Percentiles rank a stretch among this genome's conserved stretches.
Evolutionary conservation across 1,140 invertebrate species (phyloP).

Genomic region (Ditylenchus dipsaci): DNA sequence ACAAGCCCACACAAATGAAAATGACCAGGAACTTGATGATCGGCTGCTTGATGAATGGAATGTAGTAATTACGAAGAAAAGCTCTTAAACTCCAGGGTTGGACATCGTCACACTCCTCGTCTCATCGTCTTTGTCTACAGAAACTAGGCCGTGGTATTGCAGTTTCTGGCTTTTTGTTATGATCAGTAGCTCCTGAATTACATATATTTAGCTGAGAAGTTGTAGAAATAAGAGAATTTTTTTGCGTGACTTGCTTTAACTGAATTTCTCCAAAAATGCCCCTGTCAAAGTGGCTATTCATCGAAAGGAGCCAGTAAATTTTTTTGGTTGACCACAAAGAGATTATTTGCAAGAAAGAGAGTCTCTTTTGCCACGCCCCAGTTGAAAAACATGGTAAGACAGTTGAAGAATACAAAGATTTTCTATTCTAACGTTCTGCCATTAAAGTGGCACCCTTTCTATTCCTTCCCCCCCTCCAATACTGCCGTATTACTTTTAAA

Average conservation of each 20-base stretch:
- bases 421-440: no score
- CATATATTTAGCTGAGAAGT: neutral
- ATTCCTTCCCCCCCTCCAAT: no score
- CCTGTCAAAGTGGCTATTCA: no score
- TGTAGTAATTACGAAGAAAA: conserved; percentile 61
- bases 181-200: neutral
- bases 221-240: neutral
- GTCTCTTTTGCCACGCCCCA: no score
- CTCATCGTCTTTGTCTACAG: conserved; percentile 51
- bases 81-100: conserved; percentile 35
- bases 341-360: no score
- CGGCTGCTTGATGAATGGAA: conserved; percentile 62
- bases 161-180: conserved; percentile 11
- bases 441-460: no score
- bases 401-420: no score
- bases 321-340: no score
- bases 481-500: no score
- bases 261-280: neutral
- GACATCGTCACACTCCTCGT: conserved; percentile 30
- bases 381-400: no score
- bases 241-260: neutral
- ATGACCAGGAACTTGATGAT: conserved; percentile 64
- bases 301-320: no score
- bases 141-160: conserved; percentile 36
- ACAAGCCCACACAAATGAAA: conserved; percentile 65